phyloP scores from a whole-genome alignment of 2,113 vertebrate genomes.

The Galemys pyrenaicus region DNA sequence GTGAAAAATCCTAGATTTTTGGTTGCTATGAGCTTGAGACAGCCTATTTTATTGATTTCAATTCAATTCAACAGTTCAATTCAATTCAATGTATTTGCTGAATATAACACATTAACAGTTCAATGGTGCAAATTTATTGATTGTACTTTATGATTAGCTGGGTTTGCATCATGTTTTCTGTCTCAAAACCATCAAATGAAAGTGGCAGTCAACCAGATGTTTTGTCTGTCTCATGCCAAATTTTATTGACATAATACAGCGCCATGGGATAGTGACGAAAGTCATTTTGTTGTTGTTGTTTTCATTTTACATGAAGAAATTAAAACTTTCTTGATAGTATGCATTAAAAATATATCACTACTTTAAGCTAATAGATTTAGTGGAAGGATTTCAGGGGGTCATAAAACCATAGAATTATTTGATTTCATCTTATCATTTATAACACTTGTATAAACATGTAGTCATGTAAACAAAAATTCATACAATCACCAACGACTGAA shows the following conservation, averaged over 20 bases:
- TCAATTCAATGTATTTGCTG: not conserved
- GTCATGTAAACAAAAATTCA: not conserved
- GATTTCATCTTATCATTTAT: not conserved
- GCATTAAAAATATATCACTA: not conserved
- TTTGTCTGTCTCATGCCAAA: constrained; percentile 52
- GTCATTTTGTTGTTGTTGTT: not conserved
- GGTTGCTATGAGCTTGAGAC: not conserved
- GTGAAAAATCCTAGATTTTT: constrained; percentile 33
- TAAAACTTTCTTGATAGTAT: not conserved
- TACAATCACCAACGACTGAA: not conserved
- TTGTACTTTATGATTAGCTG: not conserved
- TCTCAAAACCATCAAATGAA: constrained; percentile 52
- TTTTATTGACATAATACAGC: not conserved
- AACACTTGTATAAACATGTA: not conserved
- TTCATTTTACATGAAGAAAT: not conserved
- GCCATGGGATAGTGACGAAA: not conserved
- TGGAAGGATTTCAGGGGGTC: not conserved
- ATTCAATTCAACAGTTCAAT: not conserved
- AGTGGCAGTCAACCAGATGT: constrained; percentile 30
- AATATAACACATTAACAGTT: not conserved
- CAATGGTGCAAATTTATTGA: not conserved
- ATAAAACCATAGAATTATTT: not conserved
- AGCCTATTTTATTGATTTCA: not conserved
- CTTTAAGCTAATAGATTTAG: not conserved
- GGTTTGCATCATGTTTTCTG: constrained; percentile 12